Evolutionary conservation across 2,113 vertebrate genomes (phyloP).

Genomic region (Arothron firmamentum): DNA sequence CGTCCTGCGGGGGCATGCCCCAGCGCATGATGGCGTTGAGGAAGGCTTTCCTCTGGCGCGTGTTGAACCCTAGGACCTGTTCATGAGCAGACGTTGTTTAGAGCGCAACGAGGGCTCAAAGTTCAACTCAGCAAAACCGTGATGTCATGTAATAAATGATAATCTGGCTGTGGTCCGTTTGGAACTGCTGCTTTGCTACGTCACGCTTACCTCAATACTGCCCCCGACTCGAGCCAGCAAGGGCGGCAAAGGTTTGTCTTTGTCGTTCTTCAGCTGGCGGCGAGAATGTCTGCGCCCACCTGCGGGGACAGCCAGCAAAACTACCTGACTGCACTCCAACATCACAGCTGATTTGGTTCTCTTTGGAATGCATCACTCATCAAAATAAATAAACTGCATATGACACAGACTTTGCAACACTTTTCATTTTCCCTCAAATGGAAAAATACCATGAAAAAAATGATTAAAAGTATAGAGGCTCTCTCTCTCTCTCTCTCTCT

Average conservation of each 20-base stretch:
- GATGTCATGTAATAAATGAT: not conserved
- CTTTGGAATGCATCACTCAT: not conserved
- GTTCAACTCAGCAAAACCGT: not conserved
- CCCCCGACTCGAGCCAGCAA: slow-evolving; percentile 93
- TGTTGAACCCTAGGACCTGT: slow-evolving; percentile 95
- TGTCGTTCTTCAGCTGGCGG: slow-evolving; percentile 90
- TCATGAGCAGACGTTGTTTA: not conserved
- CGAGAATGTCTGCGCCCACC: slow-evolving; percentile 92
- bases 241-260: slow-evolving; percentile 94
- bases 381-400: not conserved
- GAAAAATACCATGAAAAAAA: too few relatives aligned
- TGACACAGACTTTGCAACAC: not conserved
- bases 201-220: slow-evolving; percentile 86
- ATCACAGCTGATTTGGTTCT: too few relatives aligned
- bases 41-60: slow-evolving; percentile 95
- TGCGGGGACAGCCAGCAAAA: slow-evolving; percentile 37
- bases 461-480: too few relatives aligned
- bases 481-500: too few relatives aligned
- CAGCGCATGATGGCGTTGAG: slow-evolving; percentile 98
- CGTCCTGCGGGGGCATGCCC: slow-evolving; percentile 98
- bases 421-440: not conserved
- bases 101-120: not conserved
- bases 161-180: not conserved
- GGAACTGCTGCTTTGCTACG: not conserved
- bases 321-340: too few relatives aligned